A percentile compares a stretch with the other conserved stretches of the same genome.
Evolutionary conservation across 2,797 vertebrate species (phyloP).

Genomic region (Labeo calbasu): DNA sequence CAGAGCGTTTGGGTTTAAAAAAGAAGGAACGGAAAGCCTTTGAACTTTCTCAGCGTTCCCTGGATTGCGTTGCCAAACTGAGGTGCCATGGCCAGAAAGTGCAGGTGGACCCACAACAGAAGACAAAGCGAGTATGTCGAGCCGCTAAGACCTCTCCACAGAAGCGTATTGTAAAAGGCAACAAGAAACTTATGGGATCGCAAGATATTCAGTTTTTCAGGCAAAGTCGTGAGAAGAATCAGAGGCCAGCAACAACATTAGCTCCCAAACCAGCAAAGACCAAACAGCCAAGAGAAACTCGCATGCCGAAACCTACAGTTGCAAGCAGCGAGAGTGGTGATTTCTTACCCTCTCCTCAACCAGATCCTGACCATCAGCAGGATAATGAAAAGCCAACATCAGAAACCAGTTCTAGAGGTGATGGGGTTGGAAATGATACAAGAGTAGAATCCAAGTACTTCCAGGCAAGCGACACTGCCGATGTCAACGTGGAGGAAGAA

Average conservation of each 20-base stretch:
- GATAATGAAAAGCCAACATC: background rate
- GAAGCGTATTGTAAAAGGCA: slow-evolving; percentile 61
- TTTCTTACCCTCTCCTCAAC: slow-evolving; percentile 31
- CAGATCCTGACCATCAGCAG: slow-evolving; percentile 37
- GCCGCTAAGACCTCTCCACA: slow-evolving; percentile 65
- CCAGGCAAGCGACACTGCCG: background rate
- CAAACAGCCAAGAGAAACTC: background rate
- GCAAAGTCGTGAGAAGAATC: slow-evolving; percentile 63
- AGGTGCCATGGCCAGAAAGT: slow-evolving; percentile 79
- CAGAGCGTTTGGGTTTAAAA: slow-evolving; percentile 81
- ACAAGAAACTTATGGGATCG: slow-evolving; percentile 73
- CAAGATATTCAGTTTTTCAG: slow-evolving; percentile 75
- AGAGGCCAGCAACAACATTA: slow-evolving; percentile 14
- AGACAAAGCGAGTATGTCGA: slow-evolving; percentile 44
- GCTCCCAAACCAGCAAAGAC: slow-evolving; percentile 10
- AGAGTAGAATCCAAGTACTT: background rate
- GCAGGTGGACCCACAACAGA: slow-evolving; percentile 59
- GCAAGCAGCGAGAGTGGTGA: background rate
- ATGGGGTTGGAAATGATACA: background rate
- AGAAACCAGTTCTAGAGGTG: background rate
- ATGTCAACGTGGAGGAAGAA: background rate
- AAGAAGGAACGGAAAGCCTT: slow-evolving; percentile 79
- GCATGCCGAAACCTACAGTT: background rate
- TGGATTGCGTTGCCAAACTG: slow-evolving; percentile 70
- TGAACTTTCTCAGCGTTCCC: slow-evolving; percentile 80